Conservation (phyloP, 2,797 vertebrate genomes). For the Enteromius trimaculatus region DNA sequence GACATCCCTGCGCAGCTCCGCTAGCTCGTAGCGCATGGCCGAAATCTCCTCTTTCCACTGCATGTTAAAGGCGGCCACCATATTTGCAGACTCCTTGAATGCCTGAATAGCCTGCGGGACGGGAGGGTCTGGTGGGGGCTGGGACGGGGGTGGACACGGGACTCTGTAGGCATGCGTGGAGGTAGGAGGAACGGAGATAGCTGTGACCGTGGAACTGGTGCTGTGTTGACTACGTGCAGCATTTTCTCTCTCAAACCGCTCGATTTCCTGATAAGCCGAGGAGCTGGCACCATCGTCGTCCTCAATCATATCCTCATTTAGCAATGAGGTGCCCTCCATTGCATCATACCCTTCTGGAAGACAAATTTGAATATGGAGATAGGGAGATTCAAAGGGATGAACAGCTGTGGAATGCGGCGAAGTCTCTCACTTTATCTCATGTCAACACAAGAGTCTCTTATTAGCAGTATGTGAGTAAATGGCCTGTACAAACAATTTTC, state of each 20-base stretch:
- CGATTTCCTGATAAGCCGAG: constrained; percentile 83
- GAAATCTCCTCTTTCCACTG: constrained; percentile 87
- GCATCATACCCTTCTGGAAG: constrained; percentile 87
- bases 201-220: constrained; percentile 85
- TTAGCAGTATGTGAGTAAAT: constrained; percentile 77
- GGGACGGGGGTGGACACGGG: constrained; percentile 68
- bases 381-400: constrained; percentile 79
- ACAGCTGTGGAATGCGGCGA: constrained; percentile 75
- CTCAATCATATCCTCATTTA: constrained; percentile 86
- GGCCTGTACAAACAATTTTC: constrained; percentile 42
- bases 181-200: constrained; percentile 81
- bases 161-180: constrained; percentile 79
- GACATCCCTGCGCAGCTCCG: constrained; percentile 81
- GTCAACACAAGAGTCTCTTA: constrained; percentile 42
- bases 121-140: constrained; percentile 69
- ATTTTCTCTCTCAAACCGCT: constrained; percentile 80
- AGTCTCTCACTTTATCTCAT: constrained; percentile 46
- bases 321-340: constrained; percentile 82
- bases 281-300: constrained; percentile 85
- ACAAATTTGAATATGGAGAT: constrained; percentile 81
- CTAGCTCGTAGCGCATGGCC: constrained; percentile 84
- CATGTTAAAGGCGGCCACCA: constrained; percentile 84
- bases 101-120: constrained; percentile 84
- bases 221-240: constrained; percentile 84
- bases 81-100: constrained; percentile 85